A percentile compares a stretch with the other conserved stretches of the same genome.
Conservation (phyloP, 2,888 invertebrate species). For the Erebia ligea region DNA sequence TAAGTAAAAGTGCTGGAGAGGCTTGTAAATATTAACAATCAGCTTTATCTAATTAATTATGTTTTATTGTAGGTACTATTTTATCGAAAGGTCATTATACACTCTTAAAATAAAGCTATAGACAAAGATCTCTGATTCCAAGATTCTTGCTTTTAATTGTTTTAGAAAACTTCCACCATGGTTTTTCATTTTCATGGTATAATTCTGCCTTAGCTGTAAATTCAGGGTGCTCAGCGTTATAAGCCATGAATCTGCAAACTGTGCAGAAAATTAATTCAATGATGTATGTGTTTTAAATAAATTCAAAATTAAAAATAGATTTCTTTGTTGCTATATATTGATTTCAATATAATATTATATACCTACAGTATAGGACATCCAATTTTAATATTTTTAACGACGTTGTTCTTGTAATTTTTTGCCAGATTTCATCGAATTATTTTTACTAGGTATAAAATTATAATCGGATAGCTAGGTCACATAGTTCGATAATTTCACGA, state of each 20-base stretch:
- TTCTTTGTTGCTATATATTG: background rate
- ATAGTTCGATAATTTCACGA: conserved; percentile 19
- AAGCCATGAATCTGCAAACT: background rate
- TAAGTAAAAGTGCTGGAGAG: conserved; percentile 55
- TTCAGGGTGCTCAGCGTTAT: background rate
- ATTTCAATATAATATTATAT: background rate
- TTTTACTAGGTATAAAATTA: conserved; percentile 33
- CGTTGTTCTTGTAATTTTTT: conserved; percentile 42
- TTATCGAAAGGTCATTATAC: background rate
- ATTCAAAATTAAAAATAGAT: background rate
- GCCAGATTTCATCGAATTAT: conserved; percentile 56
- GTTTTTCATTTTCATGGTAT: background rate
- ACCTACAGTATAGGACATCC: background rate
- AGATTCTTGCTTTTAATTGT: background rate
- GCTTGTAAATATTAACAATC: conserved; percentile 73
- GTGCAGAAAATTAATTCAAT: too few relatives aligned
- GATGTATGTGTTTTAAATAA: too few relatives aligned
- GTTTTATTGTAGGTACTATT: conserved; percentile 9
- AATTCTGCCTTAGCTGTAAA: background rate
- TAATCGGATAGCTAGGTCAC: conserved; percentile 24
- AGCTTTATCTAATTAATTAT: conserved; percentile 47
- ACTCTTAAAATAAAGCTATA: background rate
- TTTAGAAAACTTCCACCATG: background rate
- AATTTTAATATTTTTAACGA: conserved; percentile 24
- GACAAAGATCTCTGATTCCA: conserved; percentile 3